Conservation (phyloP, 2,888 invertebrate species). For the Drosophila paramelanica region DNA sequence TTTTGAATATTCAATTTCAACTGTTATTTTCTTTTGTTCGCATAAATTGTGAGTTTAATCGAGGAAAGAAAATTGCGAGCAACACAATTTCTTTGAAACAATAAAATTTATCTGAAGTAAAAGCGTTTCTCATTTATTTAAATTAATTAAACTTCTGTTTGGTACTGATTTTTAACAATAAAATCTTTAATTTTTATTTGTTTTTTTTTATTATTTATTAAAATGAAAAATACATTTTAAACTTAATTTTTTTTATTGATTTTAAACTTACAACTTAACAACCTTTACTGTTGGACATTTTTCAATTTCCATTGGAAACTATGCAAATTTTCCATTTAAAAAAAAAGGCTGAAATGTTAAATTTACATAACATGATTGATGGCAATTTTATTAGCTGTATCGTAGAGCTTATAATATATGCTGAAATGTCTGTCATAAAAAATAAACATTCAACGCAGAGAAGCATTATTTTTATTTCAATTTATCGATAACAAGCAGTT, state of each 20-base stretch:
- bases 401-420: not conserved
- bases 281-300: too few species aligned
- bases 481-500: not conserved
- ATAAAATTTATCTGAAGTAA: too few species aligned
- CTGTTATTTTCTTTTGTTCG: too few species aligned
- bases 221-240: not conserved
- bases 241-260: not conserved
- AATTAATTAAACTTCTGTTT: not conserved
- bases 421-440: not conserved
- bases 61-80: too few species aligned
- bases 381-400: not conserved
- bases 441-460: not conserved
- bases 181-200: too few species aligned
- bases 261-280: too few species aligned
- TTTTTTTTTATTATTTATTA: too few species aligned
- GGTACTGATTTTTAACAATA: not conserved
- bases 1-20: too few species aligned
- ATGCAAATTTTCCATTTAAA: not conserved
- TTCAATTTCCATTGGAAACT: not conserved
- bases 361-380: not conserved
- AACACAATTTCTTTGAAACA: not conserved
- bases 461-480: not conserved
- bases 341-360: not conserved
- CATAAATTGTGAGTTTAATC: too few species aligned
- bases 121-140: too few species aligned